A percentile compares a stretch with the other conserved stretches of the same genome.
Conservation (phyloP, 2,113 vertebrate genomes). For the Glaucidium brasilianum region DNA sequence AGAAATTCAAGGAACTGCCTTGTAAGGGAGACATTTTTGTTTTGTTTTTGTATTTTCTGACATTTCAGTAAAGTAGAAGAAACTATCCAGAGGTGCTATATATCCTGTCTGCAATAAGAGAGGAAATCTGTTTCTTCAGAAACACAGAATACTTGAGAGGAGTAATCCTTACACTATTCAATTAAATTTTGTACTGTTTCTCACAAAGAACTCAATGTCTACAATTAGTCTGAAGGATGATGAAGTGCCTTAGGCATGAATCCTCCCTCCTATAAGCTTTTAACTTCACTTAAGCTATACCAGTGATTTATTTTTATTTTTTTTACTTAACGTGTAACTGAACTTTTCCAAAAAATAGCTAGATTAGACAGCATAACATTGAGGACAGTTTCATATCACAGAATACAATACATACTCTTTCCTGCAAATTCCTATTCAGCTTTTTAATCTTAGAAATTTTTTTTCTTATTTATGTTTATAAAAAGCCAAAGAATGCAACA, state of each 20-base stretch:
- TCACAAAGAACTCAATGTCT: neutral
- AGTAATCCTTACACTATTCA: constrained; percentile 27
- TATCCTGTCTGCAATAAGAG: constrained; percentile 6
- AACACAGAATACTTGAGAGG: constrained; percentile 37
- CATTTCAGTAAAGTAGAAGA: neutral
- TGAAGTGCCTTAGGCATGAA: neutral
- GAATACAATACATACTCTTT: neutral
- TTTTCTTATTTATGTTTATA: constrained; percentile 59
- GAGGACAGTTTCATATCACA: constrained; percentile 9
- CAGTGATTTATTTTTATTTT: neutral
- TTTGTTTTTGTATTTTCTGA: constrained; percentile 23
- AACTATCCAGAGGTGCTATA: constrained; percentile 66
- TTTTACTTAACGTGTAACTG: neutral
- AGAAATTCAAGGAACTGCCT: neutral
- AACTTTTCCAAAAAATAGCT: constrained; percentile 33
- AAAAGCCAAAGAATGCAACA: constrained; percentile 64
- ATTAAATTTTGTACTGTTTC: constrained; percentile 12
- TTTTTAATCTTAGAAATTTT: neutral
- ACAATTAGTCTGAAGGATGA: neutral
- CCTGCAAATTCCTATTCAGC: neutral
- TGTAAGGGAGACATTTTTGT: neutral
- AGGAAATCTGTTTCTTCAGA: neutral
- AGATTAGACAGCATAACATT: neutral
- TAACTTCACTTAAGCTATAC: neutral
- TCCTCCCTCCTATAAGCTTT: neutral